Conservation (phyloP, 2,888 invertebrate genomes). For the Lydus trimaculatus region DNA sequence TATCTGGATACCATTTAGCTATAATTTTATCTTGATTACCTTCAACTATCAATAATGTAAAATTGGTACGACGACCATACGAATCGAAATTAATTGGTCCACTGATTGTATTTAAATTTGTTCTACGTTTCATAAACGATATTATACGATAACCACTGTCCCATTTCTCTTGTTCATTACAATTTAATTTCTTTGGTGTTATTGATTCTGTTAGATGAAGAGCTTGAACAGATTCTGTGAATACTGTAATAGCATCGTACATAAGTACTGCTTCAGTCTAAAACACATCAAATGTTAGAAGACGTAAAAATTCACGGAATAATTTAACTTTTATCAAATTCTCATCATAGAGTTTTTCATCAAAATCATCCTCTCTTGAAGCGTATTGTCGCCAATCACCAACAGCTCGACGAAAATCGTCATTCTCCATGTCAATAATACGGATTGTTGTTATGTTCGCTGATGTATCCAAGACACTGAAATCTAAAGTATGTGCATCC, state of each 20-base stretch:
- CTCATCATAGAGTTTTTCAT: neutral
- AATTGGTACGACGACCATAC: constrained; percentile 69
- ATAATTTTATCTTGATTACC: constrained; percentile 66
- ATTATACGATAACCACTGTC: constrained; percentile 69
- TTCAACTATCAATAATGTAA: constrained; percentile 72
- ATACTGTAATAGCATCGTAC: constrained; percentile 73
- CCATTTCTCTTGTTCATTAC: constrained; percentile 60
- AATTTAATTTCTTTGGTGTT: constrained; percentile 40
- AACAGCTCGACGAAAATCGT: constrained; percentile 56
- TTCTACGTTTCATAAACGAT: constrained; percentile 67
- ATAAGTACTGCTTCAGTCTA: constrained; percentile 73
- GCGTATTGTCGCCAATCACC: constrained; percentile 20
- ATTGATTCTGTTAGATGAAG: constrained; percentile 40
- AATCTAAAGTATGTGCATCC: constrained; percentile 72
- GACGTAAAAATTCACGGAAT: neutral
- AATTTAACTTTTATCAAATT: constrained; percentile 13
- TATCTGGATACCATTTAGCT: constrained; percentile 61
- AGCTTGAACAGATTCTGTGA: constrained; percentile 63
- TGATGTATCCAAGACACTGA: constrained; percentile 66
- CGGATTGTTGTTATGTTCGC: constrained; percentile 77
- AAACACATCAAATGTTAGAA: constrained; percentile 32
- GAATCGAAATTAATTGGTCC: constrained; percentile 73
- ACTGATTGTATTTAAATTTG: constrained; percentile 63
- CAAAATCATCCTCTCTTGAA: constrained; percentile 2
- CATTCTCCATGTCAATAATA: constrained; percentile 66